phyloP scores from a whole-genome alignment of 2,888 invertebrate genomes.

The Drepanosiphum platanoidis region DNA sequence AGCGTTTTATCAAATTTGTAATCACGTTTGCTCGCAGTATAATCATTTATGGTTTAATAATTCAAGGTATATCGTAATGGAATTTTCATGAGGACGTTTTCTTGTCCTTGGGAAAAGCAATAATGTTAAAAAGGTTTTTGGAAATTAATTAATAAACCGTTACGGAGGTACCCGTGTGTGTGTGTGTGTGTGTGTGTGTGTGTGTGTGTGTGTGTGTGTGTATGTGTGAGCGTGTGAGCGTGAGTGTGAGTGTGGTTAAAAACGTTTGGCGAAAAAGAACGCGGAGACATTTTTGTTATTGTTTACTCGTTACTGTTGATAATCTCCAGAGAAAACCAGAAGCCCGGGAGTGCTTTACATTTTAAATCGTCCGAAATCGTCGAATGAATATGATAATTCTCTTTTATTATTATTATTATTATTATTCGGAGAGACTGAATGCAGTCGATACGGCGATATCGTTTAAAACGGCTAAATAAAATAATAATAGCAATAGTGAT shows the following conservation, averaged over 20 bases:
- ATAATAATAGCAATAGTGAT: not conserved
- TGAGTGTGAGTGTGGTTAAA: too few relatives aligned
- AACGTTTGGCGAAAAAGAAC: not conserved
- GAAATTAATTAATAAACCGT: conserved; percentile 12
- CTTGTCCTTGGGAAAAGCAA: not conserved
- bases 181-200: too few relatives aligned
- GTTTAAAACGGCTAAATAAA: not conserved
- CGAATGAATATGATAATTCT: not conserved
- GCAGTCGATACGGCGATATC: not conserved
- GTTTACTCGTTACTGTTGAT: conserved; percentile 18
- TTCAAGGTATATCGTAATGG: conserved; percentile 15
- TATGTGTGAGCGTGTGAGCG: too few relatives aligned
- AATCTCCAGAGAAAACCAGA: not conserved
- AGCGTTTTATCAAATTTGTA: conserved; percentile 30
- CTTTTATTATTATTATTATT: not conserved
- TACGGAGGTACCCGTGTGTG: not conserved
- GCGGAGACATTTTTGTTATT: not conserved
- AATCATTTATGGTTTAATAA: conserved; percentile 39
- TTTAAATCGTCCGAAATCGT: not conserved
- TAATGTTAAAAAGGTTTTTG: conserved; percentile 14
- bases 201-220: too few relatives aligned
- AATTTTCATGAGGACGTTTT: not conserved
- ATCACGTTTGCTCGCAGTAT: conserved; percentile 4
- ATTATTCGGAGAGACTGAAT: too few relatives aligned
- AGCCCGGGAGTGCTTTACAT: not conserved